Conservation (phyloP, 2,113 vertebrate species). For the Mus spicilegus region DNA sequence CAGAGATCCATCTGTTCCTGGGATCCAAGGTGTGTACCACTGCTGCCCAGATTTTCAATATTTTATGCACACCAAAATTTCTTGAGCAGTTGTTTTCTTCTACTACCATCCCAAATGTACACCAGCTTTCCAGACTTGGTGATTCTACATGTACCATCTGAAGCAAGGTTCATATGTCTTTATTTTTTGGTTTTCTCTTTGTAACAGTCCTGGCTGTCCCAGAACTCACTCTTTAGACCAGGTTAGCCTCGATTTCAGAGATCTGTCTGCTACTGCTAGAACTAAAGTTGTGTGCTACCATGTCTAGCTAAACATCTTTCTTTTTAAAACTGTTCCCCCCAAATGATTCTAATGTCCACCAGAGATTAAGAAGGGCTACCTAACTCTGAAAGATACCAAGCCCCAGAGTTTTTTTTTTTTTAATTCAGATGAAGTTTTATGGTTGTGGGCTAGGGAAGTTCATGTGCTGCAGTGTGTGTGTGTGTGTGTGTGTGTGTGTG, state of each 20-base stretch:
- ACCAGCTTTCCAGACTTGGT: background rate
- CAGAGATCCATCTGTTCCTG: background rate
- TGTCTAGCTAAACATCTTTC: background rate
- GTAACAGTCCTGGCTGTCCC: background rate
- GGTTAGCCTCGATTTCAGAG: too few relatives aligned
- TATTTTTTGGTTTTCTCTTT: background rate
- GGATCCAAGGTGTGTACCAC: background rate
- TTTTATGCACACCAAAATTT: conserved; percentile 26
- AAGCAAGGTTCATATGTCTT: background rate
- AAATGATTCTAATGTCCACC: background rate
- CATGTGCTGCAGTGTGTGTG: background rate
- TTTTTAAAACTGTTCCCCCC: background rate
- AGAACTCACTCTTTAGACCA: background rate
- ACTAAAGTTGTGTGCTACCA: background rate
- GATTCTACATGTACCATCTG: conserved; percentile 30
- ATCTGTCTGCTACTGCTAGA: background rate
- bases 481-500: background rate
- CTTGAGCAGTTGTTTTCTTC: background rate
- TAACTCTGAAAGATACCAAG: background rate
- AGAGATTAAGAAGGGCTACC: conserved; percentile 18
- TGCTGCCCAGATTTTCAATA: background rate
- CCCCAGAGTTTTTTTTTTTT: background rate
- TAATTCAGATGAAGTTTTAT: background rate
- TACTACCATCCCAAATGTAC: background rate
- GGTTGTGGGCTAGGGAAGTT: background rate